phyloP scores from a whole-genome alignment of 1,140 invertebrate genomes.

The Zaprionus africanus region DNA sequence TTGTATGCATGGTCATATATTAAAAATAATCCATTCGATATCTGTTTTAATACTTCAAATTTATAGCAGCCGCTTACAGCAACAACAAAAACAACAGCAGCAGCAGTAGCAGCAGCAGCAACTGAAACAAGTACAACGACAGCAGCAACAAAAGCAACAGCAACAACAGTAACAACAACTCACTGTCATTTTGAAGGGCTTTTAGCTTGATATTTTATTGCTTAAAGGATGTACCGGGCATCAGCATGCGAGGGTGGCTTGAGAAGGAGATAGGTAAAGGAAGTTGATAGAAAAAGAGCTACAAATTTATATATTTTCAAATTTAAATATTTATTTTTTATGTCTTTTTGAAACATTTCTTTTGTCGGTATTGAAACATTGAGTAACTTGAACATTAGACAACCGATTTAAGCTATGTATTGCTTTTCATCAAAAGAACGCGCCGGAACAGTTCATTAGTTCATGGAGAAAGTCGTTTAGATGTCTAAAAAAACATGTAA shows the following conservation, averaged over 20 bases:
- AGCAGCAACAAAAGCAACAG: constrained; percentile 17
- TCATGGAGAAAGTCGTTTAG: no score
- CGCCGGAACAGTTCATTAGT: no score
- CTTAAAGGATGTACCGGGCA: constrained; percentile 62
- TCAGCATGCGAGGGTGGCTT: constrained; percentile 54
- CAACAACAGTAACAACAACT: constrained; percentile 38
- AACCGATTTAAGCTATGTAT: no score
- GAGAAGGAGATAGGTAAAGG: neutral
- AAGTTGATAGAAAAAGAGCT: no score
- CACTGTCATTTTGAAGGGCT: constrained; percentile 73
- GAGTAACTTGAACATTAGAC: no score
- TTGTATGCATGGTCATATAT: constrained; percentile 72
- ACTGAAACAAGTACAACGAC: constrained; percentile 25
- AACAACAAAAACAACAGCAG: constrained; percentile 37
- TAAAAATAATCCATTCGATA: constrained; percentile 81
- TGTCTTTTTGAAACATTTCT: no score
- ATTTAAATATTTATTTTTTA: no score
- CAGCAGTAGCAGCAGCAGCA: constrained; percentile 33
- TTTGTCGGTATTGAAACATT: no score
- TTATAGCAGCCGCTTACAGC: constrained; percentile 65
- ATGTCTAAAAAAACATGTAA: no score
- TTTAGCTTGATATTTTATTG: constrained; percentile 77
- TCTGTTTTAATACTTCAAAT: constrained; percentile 79
- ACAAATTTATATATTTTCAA: no score
- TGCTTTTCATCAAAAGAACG: no score